Evolutionary conservation across 2,888 invertebrate genomes (phyloP).

Genomic region (Drosophila seclusa): DNA sequence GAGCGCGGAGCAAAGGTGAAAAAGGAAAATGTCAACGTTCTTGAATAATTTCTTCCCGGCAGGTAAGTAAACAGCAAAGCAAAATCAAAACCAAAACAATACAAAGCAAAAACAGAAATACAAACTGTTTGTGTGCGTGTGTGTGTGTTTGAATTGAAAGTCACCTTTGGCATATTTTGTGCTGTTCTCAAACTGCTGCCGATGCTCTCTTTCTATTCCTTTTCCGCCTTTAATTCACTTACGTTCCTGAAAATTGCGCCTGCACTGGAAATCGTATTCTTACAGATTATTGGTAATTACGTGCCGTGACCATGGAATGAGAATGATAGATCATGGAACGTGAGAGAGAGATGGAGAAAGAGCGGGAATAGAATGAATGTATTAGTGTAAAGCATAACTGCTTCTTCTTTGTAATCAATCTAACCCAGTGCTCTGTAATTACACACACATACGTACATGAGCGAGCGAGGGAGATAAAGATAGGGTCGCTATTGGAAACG

Average conservation of each 20-base stretch:
- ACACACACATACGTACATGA: background rate
- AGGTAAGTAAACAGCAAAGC: conserved; percentile 78
- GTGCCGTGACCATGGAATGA: conserved; percentile 57
- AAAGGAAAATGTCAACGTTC: conserved; percentile 85
- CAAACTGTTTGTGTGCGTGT: conserved; percentile 14
- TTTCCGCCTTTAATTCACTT: conserved; percentile 27
- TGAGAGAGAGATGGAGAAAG: conserved; percentile 15
- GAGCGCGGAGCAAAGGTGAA: conserved; percentile 44
- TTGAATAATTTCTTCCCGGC: conserved; percentile 85
- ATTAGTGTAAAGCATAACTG: conserved; percentile 20
- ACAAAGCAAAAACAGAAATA: conserved; percentile 25
- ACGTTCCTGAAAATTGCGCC: conserved; percentile 30
- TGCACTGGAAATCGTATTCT: conserved; percentile 60
- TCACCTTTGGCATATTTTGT: conserved; percentile 78
- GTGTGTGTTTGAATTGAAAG: conserved; percentile 61
- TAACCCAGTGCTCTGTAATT: conserved; percentile 49
- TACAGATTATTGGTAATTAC: conserved; percentile 73
- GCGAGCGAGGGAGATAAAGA: background rate
- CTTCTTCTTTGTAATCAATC: conserved; percentile 47
- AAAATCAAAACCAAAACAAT: conserved; percentile 47
- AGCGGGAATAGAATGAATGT: conserved; percentile 2
- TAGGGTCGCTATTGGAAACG: conserved; percentile 22
- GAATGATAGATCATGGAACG: conserved; percentile 32
- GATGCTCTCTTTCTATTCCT: conserved; percentile 18
- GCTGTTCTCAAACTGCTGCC: conserved; percentile 16